Percentiles rank a stretch among this genome's conserved stretches.
phyloP scores from a whole-genome alignment of 2,113 vertebrate genomes.

The Phaethornis superciliosus region DNA sequence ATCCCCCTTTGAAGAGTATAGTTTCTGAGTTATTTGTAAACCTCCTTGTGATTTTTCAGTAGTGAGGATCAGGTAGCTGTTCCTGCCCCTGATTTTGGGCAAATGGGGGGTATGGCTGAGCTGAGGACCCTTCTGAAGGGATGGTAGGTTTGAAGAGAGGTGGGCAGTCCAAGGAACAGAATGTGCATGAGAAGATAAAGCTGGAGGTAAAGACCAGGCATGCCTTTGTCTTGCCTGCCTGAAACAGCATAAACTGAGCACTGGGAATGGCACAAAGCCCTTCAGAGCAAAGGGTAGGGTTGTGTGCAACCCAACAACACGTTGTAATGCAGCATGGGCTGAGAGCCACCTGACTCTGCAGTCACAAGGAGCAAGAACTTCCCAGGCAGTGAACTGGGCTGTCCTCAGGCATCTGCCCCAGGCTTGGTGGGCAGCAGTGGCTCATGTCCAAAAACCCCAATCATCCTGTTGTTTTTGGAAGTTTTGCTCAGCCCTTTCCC shows the following conservation, averaged over 20 bases:
- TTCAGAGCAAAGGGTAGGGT: fast-evolving
- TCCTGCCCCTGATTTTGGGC: neutral
- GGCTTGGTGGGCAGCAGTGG: neutral
- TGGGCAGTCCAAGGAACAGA: neutral
- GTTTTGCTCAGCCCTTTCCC: neutral
- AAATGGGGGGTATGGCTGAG: neutral
- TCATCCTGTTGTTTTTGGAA: neutral
- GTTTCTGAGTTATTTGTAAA: neutral
- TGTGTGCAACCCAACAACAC: neutral
- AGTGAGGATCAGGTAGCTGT: neutral
- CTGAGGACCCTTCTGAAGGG: neutral
- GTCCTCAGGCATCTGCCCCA: fast-evolving
- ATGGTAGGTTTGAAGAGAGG: neutral
- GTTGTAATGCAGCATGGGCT: neutral
- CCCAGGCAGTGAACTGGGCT: neutral
- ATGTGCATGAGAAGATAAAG: neutral
- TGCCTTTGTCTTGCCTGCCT: neutral
- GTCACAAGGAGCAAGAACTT: neutral
- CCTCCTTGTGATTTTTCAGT: neutral
- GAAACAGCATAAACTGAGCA: neutral
- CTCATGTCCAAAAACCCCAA: neutral
- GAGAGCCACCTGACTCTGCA: neutral
- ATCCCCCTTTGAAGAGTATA: neutral
- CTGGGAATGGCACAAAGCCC: neutral
- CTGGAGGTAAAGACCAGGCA: neutral